Percentiles rank a stretch among this genome's conserved stretches.
These are phyloP conservation scores for Archocentrus centrarchus DNA, from an alignment of 2,113 vertebrate species.

Conservation along the genomic window DNA sequence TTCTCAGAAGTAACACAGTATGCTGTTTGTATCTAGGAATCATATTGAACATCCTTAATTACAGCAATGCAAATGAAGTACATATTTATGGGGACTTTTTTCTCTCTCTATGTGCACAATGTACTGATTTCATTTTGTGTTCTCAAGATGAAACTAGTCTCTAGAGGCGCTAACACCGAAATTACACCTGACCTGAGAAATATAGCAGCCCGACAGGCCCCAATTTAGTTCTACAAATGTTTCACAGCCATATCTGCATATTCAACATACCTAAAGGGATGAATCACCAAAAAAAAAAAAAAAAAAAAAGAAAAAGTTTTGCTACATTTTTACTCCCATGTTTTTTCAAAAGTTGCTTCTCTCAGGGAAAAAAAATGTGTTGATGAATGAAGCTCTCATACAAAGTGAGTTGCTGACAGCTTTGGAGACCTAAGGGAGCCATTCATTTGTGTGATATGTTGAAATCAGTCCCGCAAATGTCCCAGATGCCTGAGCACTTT, in stretches of 20 bases:
- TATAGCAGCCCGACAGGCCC: neutral
- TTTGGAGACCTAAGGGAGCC: slow-evolving; percentile 68
- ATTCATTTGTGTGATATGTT: slow-evolving; percentile 78
- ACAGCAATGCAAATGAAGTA: neutral
- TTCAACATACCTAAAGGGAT: slow-evolving; percentile 11
- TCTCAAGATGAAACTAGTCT: neutral
- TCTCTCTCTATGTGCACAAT: neutral
- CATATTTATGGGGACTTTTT: accelerated
- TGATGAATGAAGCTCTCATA: slow-evolving; percentile 82
- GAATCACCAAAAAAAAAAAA: neutral
- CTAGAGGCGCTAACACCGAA: neutral
- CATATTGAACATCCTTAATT: neutral
- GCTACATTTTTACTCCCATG: neutral
- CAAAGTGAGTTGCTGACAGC: slow-evolving; percentile 80
- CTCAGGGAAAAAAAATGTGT: slow-evolving; percentile 59
- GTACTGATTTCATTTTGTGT: neutral
- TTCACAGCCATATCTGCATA: slow-evolving; percentile 25
- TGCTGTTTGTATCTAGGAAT: neutral
- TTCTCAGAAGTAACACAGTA: neutral
- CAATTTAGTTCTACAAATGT: slow-evolving; percentile 33
- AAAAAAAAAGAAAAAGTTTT: slow-evolving; percentile 25
- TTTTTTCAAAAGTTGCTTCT: slow-evolving; percentile 57
- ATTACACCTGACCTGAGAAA: slow-evolving; percentile 12
- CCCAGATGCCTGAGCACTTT: slow-evolving; percentile 50
- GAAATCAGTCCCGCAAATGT: slow-evolving; percentile 77